Percentiles rank a stretch among this genome's conserved stretches.
Evolutionary conservation across 2,113 vertebrate species (phyloP).

Genomic region (Callospermophilus lateralis): DNA sequence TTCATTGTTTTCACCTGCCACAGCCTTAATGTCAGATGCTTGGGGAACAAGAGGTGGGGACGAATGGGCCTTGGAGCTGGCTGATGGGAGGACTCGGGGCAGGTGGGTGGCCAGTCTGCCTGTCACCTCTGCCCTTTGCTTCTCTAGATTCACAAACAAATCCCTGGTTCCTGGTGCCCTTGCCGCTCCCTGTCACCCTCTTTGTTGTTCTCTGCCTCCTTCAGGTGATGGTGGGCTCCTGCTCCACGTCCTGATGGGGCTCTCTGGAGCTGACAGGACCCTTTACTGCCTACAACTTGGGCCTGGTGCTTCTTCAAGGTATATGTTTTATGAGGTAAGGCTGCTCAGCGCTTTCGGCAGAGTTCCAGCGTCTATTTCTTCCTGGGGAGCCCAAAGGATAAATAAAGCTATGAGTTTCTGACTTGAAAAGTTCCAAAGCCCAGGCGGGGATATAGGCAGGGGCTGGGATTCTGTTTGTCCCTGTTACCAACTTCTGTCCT

Average conservation of each 20-base stretch:
- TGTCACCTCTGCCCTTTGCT: neutral
- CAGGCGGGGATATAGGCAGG: rapidly evolving
- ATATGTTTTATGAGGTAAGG: constrained; percentile 89
- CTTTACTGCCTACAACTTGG: constrained; percentile 86
- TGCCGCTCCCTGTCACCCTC: constrained; percentile 81
- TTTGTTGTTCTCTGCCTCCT: constrained; percentile 85
- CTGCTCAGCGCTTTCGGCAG: neutral
- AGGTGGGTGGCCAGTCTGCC: rapidly evolving
- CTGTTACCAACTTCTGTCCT: neutral
- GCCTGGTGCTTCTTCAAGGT: constrained; percentile 86
- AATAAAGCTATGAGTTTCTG: neutral
- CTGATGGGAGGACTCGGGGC: neutral
- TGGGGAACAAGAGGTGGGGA: neutral
- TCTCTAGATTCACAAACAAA: constrained; percentile 88
- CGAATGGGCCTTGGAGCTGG: neutral
- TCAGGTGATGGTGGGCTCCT: constrained; percentile 84
- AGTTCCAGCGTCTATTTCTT: neutral
- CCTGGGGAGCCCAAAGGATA: neutral
- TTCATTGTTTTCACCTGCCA: neutral
- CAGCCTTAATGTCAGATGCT: neutral
- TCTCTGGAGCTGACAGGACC: constrained; percentile 77
- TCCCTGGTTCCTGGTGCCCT: constrained; percentile 86
- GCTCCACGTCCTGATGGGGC: constrained; percentile 75
- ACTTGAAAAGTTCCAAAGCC: neutral
- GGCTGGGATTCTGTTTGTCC: too few relatives aligned